Evolutionary conservation across 2,797 vertebrate genomes (phyloP).

Genomic region (Gymnopithys bicolor): DNA sequence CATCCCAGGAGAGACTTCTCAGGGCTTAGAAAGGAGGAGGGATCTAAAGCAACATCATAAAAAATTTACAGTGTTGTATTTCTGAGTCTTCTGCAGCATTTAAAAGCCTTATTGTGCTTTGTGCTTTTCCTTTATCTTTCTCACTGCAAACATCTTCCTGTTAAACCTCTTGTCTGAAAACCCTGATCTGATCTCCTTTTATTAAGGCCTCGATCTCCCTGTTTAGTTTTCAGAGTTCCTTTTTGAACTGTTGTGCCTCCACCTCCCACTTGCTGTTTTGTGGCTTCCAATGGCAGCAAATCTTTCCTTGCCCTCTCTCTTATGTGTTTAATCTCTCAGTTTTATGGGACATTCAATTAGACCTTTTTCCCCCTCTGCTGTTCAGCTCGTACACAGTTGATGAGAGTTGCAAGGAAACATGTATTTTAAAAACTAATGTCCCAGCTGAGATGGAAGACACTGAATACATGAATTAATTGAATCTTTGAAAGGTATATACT

Average conservation of each 20-base stretch:
- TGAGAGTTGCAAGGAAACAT: constrained; percentile 64
- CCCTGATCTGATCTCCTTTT: background rate
- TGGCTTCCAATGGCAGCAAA: background rate
- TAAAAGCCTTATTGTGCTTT: background rate
- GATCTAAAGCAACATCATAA: background rate
- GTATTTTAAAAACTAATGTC: constrained; percentile 57
- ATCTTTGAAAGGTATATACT: constrained; percentile 51
- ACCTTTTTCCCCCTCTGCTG: constrained; percentile 59
- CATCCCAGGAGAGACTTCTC: background rate
- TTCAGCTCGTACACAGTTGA: constrained; percentile 64
- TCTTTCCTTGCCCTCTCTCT: background rate
- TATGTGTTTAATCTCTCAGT: background rate
- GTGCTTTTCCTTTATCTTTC: constrained; percentile 13
- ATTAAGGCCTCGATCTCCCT: background rate
- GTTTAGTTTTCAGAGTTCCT: background rate
- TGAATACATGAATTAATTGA: constrained; percentile 51
- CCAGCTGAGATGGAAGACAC: constrained; percentile 63
- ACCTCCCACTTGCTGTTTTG: background rate
- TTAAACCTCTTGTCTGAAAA: background rate
- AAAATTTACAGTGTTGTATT: background rate
- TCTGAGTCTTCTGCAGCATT: background rate
- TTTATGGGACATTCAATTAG: constrained; percentile 37
- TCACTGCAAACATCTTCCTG: background rate
- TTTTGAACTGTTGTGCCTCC: constrained; percentile 19
- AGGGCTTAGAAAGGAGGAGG: background rate